These are phyloP conservation scores for Balaeniceps rex DNA, from an alignment of 2,113 vertebrate species.

Conservation along the genomic window DNA sequence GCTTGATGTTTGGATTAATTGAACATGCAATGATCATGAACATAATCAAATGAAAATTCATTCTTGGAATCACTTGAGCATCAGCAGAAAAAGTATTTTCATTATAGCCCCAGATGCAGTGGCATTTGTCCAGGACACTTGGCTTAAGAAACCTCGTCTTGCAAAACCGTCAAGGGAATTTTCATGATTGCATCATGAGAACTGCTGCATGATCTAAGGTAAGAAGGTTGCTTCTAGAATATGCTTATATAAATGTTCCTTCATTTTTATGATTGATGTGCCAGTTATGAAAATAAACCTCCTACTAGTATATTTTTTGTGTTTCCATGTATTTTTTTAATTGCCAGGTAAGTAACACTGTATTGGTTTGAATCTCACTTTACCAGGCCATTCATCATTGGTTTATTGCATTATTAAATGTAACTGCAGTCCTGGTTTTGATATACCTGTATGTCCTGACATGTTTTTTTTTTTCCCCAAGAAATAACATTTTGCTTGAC, in stretches of 20 bases:
- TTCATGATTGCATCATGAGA: neutral
- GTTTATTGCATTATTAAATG: neutral
- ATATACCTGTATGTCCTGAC: neutral
- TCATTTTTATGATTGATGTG: neutral
- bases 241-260: neutral
- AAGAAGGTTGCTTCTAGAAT: neutral
- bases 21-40: neutral
- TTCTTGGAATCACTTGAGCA: neutral
- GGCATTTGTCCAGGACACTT: neutral
- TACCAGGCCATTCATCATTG: neutral
- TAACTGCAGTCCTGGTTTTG: neutral
- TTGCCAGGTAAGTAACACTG: neutral
- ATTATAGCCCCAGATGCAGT: neutral
- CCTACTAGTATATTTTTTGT: neutral
- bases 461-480: neutral
- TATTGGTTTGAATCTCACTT: conserved; percentile 2
- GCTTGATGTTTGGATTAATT: neutral
- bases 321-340: neutral
- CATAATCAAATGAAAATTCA: neutral
- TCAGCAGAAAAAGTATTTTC: neutral
- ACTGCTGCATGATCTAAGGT: neutral
- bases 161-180: neutral
- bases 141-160: neutral
- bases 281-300: neutral
- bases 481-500: neutral